These are phyloP conservation scores for Nomada fabriciana DNA, from an alignment of 2,888 invertebrate genomes.

Conservation along the genomic window DNA sequence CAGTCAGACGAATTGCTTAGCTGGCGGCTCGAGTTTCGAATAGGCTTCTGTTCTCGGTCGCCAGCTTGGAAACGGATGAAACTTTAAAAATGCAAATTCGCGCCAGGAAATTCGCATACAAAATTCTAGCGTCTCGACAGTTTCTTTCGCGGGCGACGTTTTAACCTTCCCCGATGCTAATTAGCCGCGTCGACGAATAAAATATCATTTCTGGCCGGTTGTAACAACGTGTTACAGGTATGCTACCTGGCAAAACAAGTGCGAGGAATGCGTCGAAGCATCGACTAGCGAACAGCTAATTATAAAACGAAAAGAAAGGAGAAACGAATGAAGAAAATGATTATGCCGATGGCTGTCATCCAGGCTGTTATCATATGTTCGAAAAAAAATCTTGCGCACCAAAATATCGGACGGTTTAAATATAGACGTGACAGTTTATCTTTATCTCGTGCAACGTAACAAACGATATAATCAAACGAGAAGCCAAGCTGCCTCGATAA, in stretches of 20 bases:
- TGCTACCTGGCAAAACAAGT: too few relatives aligned
- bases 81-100: slow-evolving; percentile 38
- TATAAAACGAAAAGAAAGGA: background rate
- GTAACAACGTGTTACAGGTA: background rate
- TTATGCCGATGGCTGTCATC: background rate
- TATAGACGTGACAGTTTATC: slow-evolving; percentile 19
- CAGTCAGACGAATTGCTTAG: slow-evolving; percentile 48
- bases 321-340: background rate
- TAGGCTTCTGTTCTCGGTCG: slow-evolving; percentile 17
- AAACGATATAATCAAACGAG: slow-evolving; percentile 31
- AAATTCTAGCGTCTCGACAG: slow-evolving; percentile 22
- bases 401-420: background rate
- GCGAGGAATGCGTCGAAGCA: too few relatives aligned
- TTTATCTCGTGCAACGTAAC: slow-evolving; percentile 19
- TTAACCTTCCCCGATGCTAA: slow-evolving; percentile 43
- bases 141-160: slow-evolving; percentile 23
- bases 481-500: slow-evolving; percentile 15
- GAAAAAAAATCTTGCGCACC: too few relatives aligned
- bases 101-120: slow-evolving; percentile 25
- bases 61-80: slow-evolving; percentile 6
- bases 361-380: background rate
- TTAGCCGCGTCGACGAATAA: slow-evolving; percentile 34
- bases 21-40: slow-evolving; percentile 51
- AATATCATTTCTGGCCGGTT: background rate
- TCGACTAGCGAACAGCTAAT: background rate